phyloP scores from a whole-genome alignment of 2,797 vertebrate genomes.

The Alosa sapidissima region DNA sequence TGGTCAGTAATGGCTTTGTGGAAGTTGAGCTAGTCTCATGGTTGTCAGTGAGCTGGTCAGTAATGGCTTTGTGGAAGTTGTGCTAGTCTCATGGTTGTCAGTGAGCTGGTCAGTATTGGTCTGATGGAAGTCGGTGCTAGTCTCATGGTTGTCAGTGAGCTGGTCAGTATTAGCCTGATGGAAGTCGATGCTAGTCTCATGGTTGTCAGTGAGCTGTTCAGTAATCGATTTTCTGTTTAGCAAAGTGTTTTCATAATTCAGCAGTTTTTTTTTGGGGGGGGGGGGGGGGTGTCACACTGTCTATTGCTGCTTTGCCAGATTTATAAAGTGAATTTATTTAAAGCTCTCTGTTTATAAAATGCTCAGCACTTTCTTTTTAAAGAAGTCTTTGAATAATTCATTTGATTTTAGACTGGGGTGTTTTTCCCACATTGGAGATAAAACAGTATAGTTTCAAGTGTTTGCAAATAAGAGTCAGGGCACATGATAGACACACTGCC shows the following conservation, averaged over 20 bases:
- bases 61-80: too few relatives aligned
- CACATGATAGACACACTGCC: neutral
- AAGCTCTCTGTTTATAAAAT: neutral
- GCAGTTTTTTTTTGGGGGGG: neutral
- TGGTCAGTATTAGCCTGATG: too few relatives aligned
- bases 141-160: too few relatives aligned
- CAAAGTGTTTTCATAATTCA: neutral
- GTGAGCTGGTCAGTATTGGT: too few relatives aligned
- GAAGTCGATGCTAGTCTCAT: too few relatives aligned
- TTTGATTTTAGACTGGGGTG: neutral
- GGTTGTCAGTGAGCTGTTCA: too few relatives aligned
- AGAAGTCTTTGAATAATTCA: neutral
- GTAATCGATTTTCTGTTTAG: too few relatives aligned
- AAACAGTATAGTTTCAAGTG: neutral
- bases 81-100: too few relatives aligned
- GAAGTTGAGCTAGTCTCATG: too few relatives aligned
- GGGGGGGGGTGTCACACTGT: neutral
- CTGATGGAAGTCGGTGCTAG: too few relatives aligned
- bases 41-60: too few relatives aligned
- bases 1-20: neutral
- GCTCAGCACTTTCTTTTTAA: neutral
- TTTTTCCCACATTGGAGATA: neutral
- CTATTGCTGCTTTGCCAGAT: neutral
- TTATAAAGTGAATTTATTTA: neutral
- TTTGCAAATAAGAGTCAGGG: neutral